These are phyloP conservation scores for Philopedon plagiatum DNA, from an alignment of 2,888 invertebrate genomes.

Conservation along the genomic window DNA sequence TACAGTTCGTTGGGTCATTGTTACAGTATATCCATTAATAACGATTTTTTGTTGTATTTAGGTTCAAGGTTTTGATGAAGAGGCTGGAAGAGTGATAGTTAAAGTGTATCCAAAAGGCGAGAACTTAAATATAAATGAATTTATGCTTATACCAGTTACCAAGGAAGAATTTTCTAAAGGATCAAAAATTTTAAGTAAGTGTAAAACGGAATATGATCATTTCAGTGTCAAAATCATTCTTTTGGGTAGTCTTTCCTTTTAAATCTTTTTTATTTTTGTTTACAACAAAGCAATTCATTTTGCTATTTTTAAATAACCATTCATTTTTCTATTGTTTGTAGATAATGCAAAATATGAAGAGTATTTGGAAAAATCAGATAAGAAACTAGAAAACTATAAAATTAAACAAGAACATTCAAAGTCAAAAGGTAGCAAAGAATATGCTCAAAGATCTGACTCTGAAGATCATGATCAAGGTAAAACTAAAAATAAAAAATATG, in stretches of 20 bases:
- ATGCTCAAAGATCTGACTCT: constrained; percentile 53
- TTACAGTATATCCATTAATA: too few species aligned
- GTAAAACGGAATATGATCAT: not conserved
- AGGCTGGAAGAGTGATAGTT: constrained; percentile 83
- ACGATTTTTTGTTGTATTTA: constrained; percentile 60
- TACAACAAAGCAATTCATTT: not conserved
- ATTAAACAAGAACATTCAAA: constrained; percentile 57
- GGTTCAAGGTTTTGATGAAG: constrained; percentile 88
- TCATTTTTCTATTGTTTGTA: constrained; percentile 64
- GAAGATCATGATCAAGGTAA: constrained; percentile 5
- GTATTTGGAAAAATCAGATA: constrained; percentile 68
- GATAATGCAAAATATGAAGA: constrained; percentile 81
- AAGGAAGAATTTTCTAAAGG: constrained; percentile 85
- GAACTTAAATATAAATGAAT: constrained; percentile 82
- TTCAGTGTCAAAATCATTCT: too few species aligned
- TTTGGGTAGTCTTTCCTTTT: too few species aligned
- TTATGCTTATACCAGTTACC: constrained; percentile 82
- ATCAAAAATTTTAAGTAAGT: constrained; percentile 91
- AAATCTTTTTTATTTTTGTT: too few species aligned
- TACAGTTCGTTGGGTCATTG: too few species aligned
- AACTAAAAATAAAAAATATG: not conserved
- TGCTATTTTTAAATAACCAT: not conserved
- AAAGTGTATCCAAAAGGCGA: constrained; percentile 80
- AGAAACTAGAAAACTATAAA: constrained; percentile 45
- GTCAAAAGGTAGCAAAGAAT: constrained; percentile 56